Base-by-base conservation (phyloP, 1,140 invertebrate species). In the Drosophila tsacasi region DNA sequence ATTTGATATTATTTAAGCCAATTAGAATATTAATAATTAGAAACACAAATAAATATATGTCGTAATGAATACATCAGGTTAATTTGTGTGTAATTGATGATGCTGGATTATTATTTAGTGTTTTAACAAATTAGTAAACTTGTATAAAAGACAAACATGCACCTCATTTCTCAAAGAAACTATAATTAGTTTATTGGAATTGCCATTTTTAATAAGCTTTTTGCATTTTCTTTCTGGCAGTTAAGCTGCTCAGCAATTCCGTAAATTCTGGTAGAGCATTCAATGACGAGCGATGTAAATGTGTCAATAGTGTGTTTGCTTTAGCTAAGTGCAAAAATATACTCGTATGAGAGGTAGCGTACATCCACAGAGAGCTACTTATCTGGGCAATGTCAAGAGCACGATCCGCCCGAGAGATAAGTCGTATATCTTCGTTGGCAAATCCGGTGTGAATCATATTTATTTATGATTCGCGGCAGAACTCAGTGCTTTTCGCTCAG, bases 341-440 rank as follows among this genome's bases (percentile, higher is more conserved):
- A n/a, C n/a, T n/a, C n/a, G n/a, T n/a, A n/a, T 68, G 23, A 46
- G 39, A 46, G 49, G 13, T 27, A 30, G n/a, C 19, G 12, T 40
- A n/a, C 13, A 50, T 32, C 21, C 17, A 5, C 27, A 8, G 52
- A n/a, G 25, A 32, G 50, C 23, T 23, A 32, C 19, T 61, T 69
- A 78, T 64, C 59, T 58, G 62, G 46, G 40, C 76, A 79, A 73
- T 74, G 68, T 62, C 60, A 79, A 80, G 68, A 42, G 37, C 59
- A 54, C 54, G 66, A 64, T 73, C 19, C 30, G 12, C 54, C 54
- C 42, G 54, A 76, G 49, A 54, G 17, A 59, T 76, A 76, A 32
- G 30, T 40, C 15, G 7, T 39, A 30, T 62, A 66, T 62, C 40
- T 47, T 23, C 25, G 17, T 6, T 27, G 35, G 12, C n/a, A 12